A percentile compares a stretch with the other conserved stretches of the same genome.
Conservation (phyloP, 2,113 vertebrate species). For the Notothenia coriiceps region DNA sequence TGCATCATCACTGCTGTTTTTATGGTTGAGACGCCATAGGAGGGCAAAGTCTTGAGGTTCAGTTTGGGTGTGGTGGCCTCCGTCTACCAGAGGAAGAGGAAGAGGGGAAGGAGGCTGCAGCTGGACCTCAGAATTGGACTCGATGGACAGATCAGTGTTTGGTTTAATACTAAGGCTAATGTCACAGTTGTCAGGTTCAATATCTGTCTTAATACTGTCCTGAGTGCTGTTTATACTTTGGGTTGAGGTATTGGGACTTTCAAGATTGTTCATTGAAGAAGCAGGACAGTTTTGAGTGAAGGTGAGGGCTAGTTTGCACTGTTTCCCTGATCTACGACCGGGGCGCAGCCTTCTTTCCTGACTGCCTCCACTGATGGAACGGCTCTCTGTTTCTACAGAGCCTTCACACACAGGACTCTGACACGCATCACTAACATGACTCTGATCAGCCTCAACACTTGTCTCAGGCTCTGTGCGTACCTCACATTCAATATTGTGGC, state of each 20-base stretch:
- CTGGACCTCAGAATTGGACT: constrained; percentile 5
- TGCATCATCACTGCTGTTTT: constrained; percentile 62
- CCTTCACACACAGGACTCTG: constrained; percentile 38
- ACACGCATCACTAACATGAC: constrained; percentile 18
- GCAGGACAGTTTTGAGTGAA: constrained; percentile 83
- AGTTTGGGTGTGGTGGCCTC: constrained; percentile 84
- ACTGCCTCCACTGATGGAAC: constrained; percentile 37
- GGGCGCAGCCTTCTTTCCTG: constrained; percentile 78
- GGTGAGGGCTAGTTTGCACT: constrained; percentile 88
- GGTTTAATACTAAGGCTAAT: constrained; percentile 10
- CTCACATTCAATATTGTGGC: constrained; percentile 37
- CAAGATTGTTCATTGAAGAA: constrained; percentile 17
- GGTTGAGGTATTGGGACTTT: constrained; percentile 21
- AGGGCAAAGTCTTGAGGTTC: constrained; percentile 92
- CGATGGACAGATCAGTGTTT: neutral
- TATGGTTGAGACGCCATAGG: constrained; percentile 90
- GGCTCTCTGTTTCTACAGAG: constrained; percentile 52
- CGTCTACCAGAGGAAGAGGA: neutral
- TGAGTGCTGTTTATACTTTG: constrained; percentile 10
- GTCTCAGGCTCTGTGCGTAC: constrained; percentile 34
- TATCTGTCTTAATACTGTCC: neutral
- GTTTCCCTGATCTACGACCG: constrained; percentile 80
- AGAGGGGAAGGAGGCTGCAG: constrained; percentile 6
- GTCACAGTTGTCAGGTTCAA: neutral
- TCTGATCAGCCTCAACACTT: constrained; percentile 12